Evolutionary conservation across 2,888 invertebrate species (phyloP).

Genomic region (Idaea aversata): DNA sequence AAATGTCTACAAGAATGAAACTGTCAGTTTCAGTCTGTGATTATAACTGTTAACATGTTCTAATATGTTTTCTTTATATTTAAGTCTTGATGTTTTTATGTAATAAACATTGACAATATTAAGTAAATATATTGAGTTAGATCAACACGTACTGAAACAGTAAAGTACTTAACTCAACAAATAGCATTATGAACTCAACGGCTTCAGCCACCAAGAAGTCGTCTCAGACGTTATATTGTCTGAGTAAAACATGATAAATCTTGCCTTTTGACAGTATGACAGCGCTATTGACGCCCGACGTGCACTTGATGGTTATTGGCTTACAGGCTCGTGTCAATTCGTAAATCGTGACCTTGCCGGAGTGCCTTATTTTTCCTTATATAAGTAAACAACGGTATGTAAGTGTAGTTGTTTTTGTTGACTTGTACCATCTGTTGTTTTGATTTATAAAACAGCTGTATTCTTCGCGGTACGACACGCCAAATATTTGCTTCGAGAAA

Average conservation of each 20-base stretch:
- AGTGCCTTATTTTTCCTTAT: not conserved
- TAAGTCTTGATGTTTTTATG: not conserved
- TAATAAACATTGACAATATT: not conserved
- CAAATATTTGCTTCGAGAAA: constrained; percentile 1
- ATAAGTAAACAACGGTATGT: not conserved
- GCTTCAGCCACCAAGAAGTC: not conserved
- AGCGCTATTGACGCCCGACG: not conserved
- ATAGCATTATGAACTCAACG: not conserved
- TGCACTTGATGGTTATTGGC: constrained; percentile 1
- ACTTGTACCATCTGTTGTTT: not conserved
- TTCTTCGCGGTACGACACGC: not conserved
- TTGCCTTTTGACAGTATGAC: not conserved
- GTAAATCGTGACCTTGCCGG: not conserved
- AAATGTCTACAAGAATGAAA: no score
- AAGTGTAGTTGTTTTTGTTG: not conserved
- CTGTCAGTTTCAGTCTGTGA: not conserved
- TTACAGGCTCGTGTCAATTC: not conserved
- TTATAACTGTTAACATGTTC: constrained; percentile 11
- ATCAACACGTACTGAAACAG: not conserved
- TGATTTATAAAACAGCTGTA: not conserved
- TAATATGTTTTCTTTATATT: not conserved
- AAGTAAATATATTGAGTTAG: not conserved
- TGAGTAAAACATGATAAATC: not conserved
- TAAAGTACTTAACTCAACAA: not conserved
- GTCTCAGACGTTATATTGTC: not conserved